A percentile compares a stretch with the other conserved stretches of the same genome.
These are phyloP conservation scores for Calyptommatus sinebrachiatus DNA, from an alignment of 2,113 vertebrate genomes.

Conservation along the genomic window DNA sequence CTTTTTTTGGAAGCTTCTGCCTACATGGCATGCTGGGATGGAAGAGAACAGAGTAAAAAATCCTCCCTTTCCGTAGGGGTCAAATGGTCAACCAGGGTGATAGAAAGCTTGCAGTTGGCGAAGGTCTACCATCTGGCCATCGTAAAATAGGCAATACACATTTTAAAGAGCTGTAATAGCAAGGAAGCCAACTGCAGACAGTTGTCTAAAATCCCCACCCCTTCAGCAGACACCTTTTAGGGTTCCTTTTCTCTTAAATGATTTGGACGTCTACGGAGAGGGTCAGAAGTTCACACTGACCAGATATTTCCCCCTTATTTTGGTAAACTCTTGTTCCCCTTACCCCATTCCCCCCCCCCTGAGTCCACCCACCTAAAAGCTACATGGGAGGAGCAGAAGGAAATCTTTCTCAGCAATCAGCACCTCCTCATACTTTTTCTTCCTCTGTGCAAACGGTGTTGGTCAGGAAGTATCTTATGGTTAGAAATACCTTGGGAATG, in stretches of 20 bases:
- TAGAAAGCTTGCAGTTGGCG: conserved; percentile 48
- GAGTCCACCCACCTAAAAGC: conserved; percentile 52
- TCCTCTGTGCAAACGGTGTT: background rate
- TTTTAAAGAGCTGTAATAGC: conserved; percentile 68
- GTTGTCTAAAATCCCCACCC: conserved; percentile 55
- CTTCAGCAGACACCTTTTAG: conserved; percentile 65
- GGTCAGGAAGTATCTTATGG: background rate
- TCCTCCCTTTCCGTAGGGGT: conserved; percentile 68
- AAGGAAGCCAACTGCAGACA: conserved; percentile 63
- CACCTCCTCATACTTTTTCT: conserved; percentile 27
- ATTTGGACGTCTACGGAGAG: conserved; percentile 56
- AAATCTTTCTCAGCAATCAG: conserved; percentile 38
- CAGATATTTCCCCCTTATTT: conserved; percentile 8
- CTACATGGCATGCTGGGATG: conserved; percentile 14
- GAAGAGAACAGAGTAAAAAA: conserved; percentile 7
- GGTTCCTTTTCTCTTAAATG: conserved; percentile 47
- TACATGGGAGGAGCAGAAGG: conserved; percentile 49
- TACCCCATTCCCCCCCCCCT: background rate
- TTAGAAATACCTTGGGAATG: background rate
- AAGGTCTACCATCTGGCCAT: conserved; percentile 85
- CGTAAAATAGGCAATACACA: conserved; percentile 82
- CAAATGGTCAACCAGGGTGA: conserved; percentile 68
- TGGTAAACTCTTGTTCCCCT: background rate
- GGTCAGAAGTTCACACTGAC: conserved; percentile 79
- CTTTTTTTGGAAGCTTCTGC: conserved; percentile 25